Evolutionary conservation across 2,797 vertebrate genomes (phyloP), one percentile per base, ranked within the genome.

Genomic region (Cuniculus paca): DNA sequence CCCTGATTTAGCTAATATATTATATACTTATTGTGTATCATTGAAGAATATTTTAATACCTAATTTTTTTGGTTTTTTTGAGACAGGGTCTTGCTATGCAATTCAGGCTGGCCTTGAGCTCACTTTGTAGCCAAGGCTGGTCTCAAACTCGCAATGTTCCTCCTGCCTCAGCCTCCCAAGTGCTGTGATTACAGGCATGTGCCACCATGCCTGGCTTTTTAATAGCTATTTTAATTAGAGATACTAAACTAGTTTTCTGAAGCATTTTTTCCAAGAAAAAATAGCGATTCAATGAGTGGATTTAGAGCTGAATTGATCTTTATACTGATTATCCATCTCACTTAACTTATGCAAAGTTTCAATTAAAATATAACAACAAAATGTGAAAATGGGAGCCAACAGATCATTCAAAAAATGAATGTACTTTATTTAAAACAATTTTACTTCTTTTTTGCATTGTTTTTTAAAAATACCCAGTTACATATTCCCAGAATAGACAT

Each of bases 351-450:
- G 36, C 31, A 97, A 91, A 88, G 12, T 39, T 94, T 77, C 56
- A 95, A 75, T 79, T 96, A 93, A 94, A 96, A 96, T 88, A 50
- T 91, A 78, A 94, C 72, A 94, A n/a, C 28, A 78, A 50, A 92
- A 92, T 36, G 22, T 84, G 13, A 17, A 10, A 79, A 91, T 54
- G 90, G 0, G 0, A 52, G 96, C 28, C 95, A 94, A 80, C 0
- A 1, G 24, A 6, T 83, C 3, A 81, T 97, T 60, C 17, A 97
- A 88, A 97, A 94, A 88, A 78, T 85, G 77, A 92, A 81, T 81
- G 58, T 2, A 4, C 34, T 95, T 87, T 80, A 42, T 42, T 91
- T 58, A 0, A 24, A 6, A 31, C 0, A 0, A 56, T 22, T 39
- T 6, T 95, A 13, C 12, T 83, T 96, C 39, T 52, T 91, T 96